phyloP scores from a whole-genome alignment of 2,888 invertebrate genomes.

The Meghimatium bilineatum region DNA sequence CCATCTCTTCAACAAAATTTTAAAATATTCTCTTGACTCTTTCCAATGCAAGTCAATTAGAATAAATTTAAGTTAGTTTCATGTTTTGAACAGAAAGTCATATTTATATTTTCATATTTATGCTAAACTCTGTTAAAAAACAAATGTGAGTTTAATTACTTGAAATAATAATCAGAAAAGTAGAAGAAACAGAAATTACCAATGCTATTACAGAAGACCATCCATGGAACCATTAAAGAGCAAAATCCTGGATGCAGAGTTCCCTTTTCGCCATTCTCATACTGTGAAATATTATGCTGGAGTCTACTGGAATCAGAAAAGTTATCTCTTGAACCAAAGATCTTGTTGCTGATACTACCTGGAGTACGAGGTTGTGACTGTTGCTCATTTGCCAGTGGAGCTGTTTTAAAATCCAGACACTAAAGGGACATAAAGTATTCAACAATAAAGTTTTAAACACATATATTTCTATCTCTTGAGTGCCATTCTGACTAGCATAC shows the following conservation, averaged over 20 bases:
- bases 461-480: no score
- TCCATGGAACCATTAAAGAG: slow-evolving; percentile 81
- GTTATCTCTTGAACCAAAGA: neutral
- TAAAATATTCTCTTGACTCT: no score
- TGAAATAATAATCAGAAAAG: neutral
- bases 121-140: no score
- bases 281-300: slow-evolving; percentile 57
- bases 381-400: slow-evolving; percentile 25
- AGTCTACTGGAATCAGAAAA: slow-evolving; percentile 18
- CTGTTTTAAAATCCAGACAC: slow-evolving; percentile 43
- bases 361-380: slow-evolving; percentile 53
- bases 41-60: no score
- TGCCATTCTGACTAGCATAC: no score
- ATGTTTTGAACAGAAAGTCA: no score
- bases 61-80: no score
- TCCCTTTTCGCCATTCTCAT: slow-evolving; percentile 80
- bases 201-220: slow-evolving; percentile 80
- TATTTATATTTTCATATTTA: no score
- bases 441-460: neutral
- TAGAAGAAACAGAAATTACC: slow-evolving; percentile 58
- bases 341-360: neutral
- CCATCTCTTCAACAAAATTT: no score
- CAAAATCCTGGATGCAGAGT: slow-evolving; percentile 80
- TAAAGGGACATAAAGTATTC: neutral
- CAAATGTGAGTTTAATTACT: neutral